These are phyloP conservation scores for Bombus huntii DNA, from an alignment of 1,140 invertebrate species.

Conservation along the genomic window DNA sequence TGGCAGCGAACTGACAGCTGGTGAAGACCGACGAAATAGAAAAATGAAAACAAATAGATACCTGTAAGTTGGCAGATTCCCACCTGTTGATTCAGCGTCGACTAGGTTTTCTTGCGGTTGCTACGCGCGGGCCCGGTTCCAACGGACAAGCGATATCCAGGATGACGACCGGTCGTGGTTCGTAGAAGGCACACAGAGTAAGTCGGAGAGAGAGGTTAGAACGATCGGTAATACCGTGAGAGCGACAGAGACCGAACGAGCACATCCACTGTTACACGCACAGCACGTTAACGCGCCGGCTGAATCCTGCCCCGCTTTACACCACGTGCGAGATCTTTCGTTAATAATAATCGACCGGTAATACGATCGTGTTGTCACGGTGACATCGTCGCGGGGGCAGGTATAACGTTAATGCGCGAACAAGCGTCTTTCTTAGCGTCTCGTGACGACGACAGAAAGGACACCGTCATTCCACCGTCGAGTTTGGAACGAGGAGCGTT, in stretches of 20 bases:
- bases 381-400: conserved; percentile 9
- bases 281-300: conserved; percentile 49
- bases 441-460: conserved; percentile 34
- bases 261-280: conserved; percentile 53
- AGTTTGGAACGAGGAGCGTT: conserved; percentile 28
- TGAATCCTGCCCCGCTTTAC: conserved; percentile 12
- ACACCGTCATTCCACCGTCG: conserved; percentile 51
- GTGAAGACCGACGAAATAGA: not conserved
- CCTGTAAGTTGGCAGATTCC: conserved; percentile 71
- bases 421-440: conserved; percentile 45
- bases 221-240: not conserved
- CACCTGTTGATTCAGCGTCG: conserved; percentile 75
- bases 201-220: not conserved
- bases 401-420: conserved; percentile 34
- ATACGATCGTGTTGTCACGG: not conserved
- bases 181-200: conserved; percentile 4
- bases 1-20: conserved; percentile 44
- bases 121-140: conserved; percentile 42
- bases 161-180: conserved; percentile 29
- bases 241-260: conserved; percentile 20
- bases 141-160: conserved; percentile 42
- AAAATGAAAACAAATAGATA: conserved; percentile 59
- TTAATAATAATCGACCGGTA: too few relatives aligned
- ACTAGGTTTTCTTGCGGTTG: conserved; percentile 46
- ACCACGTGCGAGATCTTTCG: conserved; percentile 33